Percentiles rank a stretch among this genome's conserved stretches.
Evolutionary conservation across 2,113 vertebrate species (phyloP).

Genomic region (Periophthalmus modestus): DNA sequence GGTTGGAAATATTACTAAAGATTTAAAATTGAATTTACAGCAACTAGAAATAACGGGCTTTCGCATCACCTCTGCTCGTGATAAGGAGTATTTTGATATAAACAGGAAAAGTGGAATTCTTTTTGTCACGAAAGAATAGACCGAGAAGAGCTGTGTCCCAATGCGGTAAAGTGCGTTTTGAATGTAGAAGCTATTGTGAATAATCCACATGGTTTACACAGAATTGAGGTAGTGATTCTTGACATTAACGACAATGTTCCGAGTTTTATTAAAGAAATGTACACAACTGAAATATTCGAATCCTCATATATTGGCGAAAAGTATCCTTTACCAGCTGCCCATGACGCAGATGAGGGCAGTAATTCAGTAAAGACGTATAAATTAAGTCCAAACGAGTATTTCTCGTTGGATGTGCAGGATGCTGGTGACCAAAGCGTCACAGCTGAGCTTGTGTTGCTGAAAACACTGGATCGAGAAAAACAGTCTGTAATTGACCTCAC

Average conservation of each 20-base stretch:
- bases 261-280: conserved; percentile 24
- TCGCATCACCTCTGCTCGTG: too few relatives aligned
- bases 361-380: conserved; percentile 30
- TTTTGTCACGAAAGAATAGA: conserved; percentile 71
- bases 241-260: conserved; percentile 73
- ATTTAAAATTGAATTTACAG: too few relatives aligned
- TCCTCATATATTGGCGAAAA: conserved; percentile 20
- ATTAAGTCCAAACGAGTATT: conserved; percentile 42
- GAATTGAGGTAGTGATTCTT: too few relatives aligned
- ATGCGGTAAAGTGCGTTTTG: conserved; percentile 64
- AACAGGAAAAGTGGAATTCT: conserved; percentile 67
- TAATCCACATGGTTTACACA: conserved; percentile 68
- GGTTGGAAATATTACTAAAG: too few relatives aligned
- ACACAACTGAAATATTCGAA: conserved; percentile 45
- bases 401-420: conserved; percentile 33
- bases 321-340: conserved; percentile 34
- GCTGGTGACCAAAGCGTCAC: conserved; percentile 23
- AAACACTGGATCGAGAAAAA: conserved; percentile 59
- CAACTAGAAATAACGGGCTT: too few relatives aligned
- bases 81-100: conserved; percentile 68
- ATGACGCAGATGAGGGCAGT: conserved; percentile 47
- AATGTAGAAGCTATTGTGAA: conserved; percentile 66
- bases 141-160: conserved; percentile 73
- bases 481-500: conserved; percentile 33
- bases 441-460: conserved; percentile 56